These are phyloP conservation scores for Pungitius pungitius DNA, from an alignment of 2,113 vertebrate species.

Conservation along the genomic window DNA sequence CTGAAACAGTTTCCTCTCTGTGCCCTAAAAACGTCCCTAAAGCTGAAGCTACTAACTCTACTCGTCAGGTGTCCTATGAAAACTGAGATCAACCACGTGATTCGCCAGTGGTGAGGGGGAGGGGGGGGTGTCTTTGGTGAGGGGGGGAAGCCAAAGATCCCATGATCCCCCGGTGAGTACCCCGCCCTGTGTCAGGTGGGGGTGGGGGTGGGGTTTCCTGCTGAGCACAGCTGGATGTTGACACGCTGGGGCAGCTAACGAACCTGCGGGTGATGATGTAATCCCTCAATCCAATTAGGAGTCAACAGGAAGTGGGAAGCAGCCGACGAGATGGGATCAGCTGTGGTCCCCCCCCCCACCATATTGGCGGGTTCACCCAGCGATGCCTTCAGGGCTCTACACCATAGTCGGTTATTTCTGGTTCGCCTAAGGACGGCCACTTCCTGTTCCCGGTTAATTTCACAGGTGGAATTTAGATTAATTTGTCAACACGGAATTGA, in stretches of 20 bases:
- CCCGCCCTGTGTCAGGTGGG: conserved; percentile 3
- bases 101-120: conserved; percentile 7
- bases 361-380: background rate
- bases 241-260: conserved; percentile 38
- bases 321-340: background rate
- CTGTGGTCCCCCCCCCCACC: no score
- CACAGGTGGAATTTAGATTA: no score
- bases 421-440: background rate
- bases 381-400: conserved; percentile 5
- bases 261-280: conserved; percentile 61
- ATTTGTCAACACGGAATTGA: no score
- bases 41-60: no score
- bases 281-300: conserved; percentile 57
- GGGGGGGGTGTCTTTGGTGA: background rate
- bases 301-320: conserved; percentile 39
- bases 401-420: background rate
- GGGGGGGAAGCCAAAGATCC: conserved; percentile 50
- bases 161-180: conserved; percentile 56
- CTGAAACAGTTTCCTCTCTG: background rate
- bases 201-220: conserved; percentile 6
- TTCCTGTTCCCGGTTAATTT: background rate
- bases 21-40: no score
- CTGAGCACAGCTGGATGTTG: conserved; percentile 46
- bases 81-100: conserved; percentile 28
- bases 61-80: no score